Base-by-base conservation (phyloP, 2,888 invertebrate genomes). In the Drosophila buzzatii region DNA sequence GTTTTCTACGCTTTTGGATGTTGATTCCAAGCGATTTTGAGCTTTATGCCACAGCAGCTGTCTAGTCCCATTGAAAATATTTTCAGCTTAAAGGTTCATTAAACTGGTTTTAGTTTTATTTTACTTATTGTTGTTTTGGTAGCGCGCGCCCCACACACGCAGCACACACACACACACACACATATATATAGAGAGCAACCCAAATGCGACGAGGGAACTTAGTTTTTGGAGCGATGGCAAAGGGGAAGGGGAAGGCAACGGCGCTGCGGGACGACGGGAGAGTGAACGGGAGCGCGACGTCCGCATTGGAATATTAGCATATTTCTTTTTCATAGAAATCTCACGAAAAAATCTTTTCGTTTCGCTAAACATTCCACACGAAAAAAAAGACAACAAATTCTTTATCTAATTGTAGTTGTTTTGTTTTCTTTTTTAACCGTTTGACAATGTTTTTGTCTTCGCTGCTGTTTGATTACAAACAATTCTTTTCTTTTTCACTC, bases 61-160 rank as follows among this genome's bases (percentile, higher is more conserved):
- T 69, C 57, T 67, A 71, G 76, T 76, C 59, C 70, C 74, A 75
- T 74, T 78, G 79, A 71, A 82, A 74, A 82, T 89, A 82, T 79
- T 41, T 76, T 88, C 60, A 81, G 75, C 71, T 87, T 82, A 87
- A 85, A 87, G 86, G 91, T 92, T 91, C 90, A 91, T 89, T 90
- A 91, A 91, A 91, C 92, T 91, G 91, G 91, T 91, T 91, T 92
- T 87, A 67, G 67, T 67, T 67, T 49, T 55, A 44, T 67, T 67
- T 67, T 35, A 31, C 55, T 68, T 61, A 52, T 42, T 53, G 20
- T 37, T 53, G 37, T 41, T 57, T 45, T 67, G 57, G 59, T 61
- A 79, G 65, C 66, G 79, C 66, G 81, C 85, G 56, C 85, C 79
- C 60, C 74, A 67, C 60, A 69, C 80, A 85, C 68, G 68, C 76